phyloP scores from a whole-genome alignment of 2,888 invertebrate species.

The Spatulosminthurus flaviceps region DNA sequence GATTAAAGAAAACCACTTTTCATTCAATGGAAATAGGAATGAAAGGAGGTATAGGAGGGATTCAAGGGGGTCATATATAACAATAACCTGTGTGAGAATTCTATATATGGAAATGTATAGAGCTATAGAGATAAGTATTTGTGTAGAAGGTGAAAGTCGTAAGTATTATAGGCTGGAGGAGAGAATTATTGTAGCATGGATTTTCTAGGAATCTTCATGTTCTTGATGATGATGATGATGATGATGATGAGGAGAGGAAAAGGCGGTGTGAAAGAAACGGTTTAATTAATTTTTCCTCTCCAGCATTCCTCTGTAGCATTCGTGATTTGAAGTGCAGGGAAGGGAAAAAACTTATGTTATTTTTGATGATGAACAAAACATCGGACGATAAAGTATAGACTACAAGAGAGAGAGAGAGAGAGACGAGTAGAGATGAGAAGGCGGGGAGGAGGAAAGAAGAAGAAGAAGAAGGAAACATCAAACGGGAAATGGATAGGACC shows the following conservation, averaged over 20 bases:
- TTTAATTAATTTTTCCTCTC: conserved; percentile 38
- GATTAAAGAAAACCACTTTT: conserved; percentile 31
- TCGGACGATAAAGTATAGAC: neutral
- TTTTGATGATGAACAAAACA: conserved; percentile 5
- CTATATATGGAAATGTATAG: too few species aligned
- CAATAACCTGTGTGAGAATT: too few species aligned
- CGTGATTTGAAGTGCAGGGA: neutral
- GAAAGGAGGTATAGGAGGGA: too few species aligned
- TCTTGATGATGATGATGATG: neutral
- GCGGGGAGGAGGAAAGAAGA: neutral
- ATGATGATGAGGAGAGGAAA: neutral
- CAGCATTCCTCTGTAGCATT: conserved; percentile 9
- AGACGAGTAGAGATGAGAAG: too few species aligned
- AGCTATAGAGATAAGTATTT: conserved; percentile 11
- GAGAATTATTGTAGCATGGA: too few species aligned
- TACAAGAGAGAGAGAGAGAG: too few species aligned
- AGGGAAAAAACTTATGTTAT: conserved; percentile 18
- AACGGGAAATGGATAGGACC: conserved; percentile 8
- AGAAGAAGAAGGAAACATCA: neutral
- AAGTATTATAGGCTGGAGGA: neutral
- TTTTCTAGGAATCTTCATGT: neutral
- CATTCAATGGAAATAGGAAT: conserved; percentile 28
- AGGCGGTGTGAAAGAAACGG: conserved; percentile 8
- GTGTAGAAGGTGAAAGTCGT: too few species aligned
- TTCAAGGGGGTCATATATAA: too few species aligned